Evolutionary conservation across 2,797 vertebrate genomes (phyloP), one percentile per base, ranked within the genome.

Genomic region (Hoplostethus atlanticus): DNA sequence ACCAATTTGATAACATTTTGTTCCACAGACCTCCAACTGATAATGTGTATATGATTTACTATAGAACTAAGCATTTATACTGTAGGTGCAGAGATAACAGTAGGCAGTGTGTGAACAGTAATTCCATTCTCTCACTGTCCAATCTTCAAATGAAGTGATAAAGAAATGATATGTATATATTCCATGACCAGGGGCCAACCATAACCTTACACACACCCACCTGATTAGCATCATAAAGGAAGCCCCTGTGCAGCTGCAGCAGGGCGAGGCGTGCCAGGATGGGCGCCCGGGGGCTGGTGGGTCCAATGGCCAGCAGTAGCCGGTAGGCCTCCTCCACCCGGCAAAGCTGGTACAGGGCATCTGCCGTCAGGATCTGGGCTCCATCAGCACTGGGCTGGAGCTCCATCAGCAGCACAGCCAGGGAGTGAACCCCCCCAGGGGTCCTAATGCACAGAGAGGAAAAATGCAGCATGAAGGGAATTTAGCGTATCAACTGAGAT

Each of bases 241-340:
- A 98, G 34, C 97, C 97, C 46, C 95, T 96, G 57, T 95, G 95
- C 46, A 99, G 80, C 79, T 99, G 97, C 78, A 99, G 93, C 76
- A 98, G 90, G 0, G 95, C 94, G 0, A 99, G 94, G 36, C 98
- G 94, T 21, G 91, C 95, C 62, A 99, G 92, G 51, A 97, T 75
- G 0, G 97, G 91, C 10, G 96, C 92, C 0, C 94, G 93, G 16
- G 94, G 93, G 62, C 93, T 88, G 34, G 84, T 88, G 31, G 96
- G 90, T 10, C 95, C 92, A 0, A 94, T 84, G 47, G 94, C 91
- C 6, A 95, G 88, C n/a, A 99, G 93, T 13, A 95, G 74, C 77
- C 94, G 92, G 81, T 97, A 96, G 62, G 97, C 95, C 13, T 97
- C 97, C 2, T 97, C 97, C 60, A 92, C 89, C 5, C 91, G 90